phyloP scores from a whole-genome alignment of 1,140 invertebrate genomes.

The Drosophila carrolli region DNA sequence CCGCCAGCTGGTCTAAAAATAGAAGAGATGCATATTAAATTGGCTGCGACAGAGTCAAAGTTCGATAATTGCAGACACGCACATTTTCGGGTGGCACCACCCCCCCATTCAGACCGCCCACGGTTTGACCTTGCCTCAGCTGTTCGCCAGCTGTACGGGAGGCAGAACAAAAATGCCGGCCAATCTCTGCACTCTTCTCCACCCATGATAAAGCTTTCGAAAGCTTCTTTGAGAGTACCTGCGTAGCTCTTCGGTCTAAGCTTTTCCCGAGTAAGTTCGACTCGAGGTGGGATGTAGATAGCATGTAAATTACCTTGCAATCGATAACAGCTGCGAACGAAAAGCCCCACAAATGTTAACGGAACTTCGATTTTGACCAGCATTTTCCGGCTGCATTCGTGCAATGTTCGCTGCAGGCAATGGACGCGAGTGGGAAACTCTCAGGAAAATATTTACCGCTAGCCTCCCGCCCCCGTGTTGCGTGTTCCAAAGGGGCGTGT shows the following conservation, averaged over 20 bases:
- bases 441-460: constrained; percentile 25
- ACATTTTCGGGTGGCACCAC: constrained; percentile 21
- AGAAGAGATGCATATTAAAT: constrained; percentile 42
- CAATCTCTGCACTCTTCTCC: constrained; percentile 4
- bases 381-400: constrained; percentile 72
- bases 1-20: constrained; percentile 17
- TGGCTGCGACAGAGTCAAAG: constrained; percentile 46
- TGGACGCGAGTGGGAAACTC: constrained; percentile 46
- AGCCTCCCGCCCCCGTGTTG: constrained; percentile 25
- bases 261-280: constrained; percentile 15
- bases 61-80: constrained; percentile 49
- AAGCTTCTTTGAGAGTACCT: constrained; percentile 1
- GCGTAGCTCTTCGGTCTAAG: constrained; percentile 12
- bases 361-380: constrained; percentile 29
- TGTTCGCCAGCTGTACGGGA: constrained; percentile 60
- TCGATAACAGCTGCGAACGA: constrained; percentile 22
- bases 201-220: background rate
- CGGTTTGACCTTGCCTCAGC: constrained; percentile 50
- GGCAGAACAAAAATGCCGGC: constrained; percentile 59
- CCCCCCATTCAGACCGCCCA: constrained; percentile 4
- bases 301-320: constrained; percentile 3
- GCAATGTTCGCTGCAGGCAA: constrained; percentile 71
- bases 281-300: constrained; percentile 6
- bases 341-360: constrained; percentile 22
- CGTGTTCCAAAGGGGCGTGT: constrained; percentile 59